Conservation (phyloP, 2,888 invertebrate species). For the Drosophila imparisetae region DNA sequence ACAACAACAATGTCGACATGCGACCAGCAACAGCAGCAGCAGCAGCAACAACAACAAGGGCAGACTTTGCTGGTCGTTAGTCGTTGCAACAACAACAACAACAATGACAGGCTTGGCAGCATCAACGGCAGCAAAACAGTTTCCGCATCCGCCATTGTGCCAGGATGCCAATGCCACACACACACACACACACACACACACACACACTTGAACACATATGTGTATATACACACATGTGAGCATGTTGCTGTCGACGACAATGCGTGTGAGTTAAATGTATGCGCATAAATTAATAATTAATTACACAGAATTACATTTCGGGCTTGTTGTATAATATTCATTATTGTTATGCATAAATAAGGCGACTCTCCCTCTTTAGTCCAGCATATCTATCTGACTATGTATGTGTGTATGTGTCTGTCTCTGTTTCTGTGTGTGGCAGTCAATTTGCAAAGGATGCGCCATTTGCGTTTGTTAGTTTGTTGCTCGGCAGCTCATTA, state of each 20-base stretch:
- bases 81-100: slow-evolving; percentile 54
- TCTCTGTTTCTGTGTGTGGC: slow-evolving; percentile 20
- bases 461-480: slow-evolving; percentile 59
- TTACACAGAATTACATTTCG: slow-evolving; percentile 84
- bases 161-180: slow-evolving; percentile 74
- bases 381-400: background rate
- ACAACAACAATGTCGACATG: slow-evolving; percentile 63
- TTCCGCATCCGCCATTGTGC: slow-evolving; percentile 80
- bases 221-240: background rate
- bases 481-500: slow-evolving; percentile 69
- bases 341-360: slow-evolving; percentile 84
- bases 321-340: slow-evolving; percentile 83
- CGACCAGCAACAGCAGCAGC: slow-evolving; percentile 55
- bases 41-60: slow-evolving; percentile 46
- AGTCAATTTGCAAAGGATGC: slow-evolving; percentile 64
- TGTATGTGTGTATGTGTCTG: slow-evolving; percentile 17
- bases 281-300: slow-evolving; percentile 84
- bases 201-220: slow-evolving; percentile 15
- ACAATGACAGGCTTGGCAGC: slow-evolving; percentile 65
- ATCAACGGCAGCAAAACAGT: slow-evolving; percentile 79
- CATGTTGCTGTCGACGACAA: slow-evolving; percentile 70
- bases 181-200: slow-evolving; percentile 21
- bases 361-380: slow-evolving; percentile 45
- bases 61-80: slow-evolving; percentile 70
- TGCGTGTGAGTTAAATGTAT: slow-evolving; percentile 82